A percentile compares a stretch with the other conserved stretches of the same genome.
Conservation (phyloP, 1,140 invertebrate genomes). For the Pygmarrhopalites habei region DNA sequence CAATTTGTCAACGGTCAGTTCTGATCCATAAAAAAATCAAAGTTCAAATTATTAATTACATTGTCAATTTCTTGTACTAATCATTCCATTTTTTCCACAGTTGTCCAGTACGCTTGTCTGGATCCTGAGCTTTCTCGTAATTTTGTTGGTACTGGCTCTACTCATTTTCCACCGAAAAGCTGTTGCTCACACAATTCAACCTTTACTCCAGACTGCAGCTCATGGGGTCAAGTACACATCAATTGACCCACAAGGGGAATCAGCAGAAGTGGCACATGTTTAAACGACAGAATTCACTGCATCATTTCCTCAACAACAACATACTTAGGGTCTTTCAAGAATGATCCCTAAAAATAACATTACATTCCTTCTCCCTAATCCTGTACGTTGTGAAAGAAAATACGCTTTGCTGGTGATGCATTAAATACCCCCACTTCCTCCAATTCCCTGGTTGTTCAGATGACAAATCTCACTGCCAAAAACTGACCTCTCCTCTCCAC, state of each 20-base stretch:
- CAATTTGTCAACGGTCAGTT: constrained; percentile 1
- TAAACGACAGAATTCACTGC: constrained; percentile 22
- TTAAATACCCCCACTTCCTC: too few relatives aligned
- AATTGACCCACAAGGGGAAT: constrained; percentile 51
- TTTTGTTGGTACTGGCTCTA: constrained; percentile 51
- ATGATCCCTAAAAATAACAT: too few relatives aligned
- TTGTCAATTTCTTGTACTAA: too few relatives aligned
- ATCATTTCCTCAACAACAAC: too few relatives aligned
- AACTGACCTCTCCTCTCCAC: too few relatives aligned
- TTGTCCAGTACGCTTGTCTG: constrained; percentile 41
- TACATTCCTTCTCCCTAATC: too few relatives aligned
- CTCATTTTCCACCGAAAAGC: constrained; percentile 48
- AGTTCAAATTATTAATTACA: too few relatives aligned
- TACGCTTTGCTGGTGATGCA: too few relatives aligned
- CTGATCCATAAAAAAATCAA: neutral
- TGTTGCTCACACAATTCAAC: constrained; percentile 52
- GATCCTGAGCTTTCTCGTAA: constrained; percentile 46
- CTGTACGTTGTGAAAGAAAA: too few relatives aligned
- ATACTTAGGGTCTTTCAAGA: too few relatives aligned
- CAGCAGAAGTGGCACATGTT: constrained; percentile 41
- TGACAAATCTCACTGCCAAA: too few relatives aligned
- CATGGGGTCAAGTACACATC: constrained; percentile 67
- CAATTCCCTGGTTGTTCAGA: too few relatives aligned
- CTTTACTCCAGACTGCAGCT: constrained; percentile 57
- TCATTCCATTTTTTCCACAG: neutral